Evolutionary conservation across 1,140 invertebrate genomes (phyloP).

Genomic region (Gonatopus flavifemur): DNA sequence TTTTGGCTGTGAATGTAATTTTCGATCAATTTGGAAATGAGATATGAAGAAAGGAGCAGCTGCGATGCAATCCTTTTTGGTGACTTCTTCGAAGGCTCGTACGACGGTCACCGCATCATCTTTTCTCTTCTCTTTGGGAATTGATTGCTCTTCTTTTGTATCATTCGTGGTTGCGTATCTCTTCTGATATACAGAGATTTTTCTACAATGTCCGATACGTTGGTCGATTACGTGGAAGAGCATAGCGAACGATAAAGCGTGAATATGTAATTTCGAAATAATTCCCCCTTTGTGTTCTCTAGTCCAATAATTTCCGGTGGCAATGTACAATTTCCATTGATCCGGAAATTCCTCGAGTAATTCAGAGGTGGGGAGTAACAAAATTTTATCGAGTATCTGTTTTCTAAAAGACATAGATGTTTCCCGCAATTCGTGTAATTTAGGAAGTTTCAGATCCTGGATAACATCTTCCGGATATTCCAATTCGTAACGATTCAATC

Average conservation of each 20-base stretch:
- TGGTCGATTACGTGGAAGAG: slow-evolving; percentile 64
- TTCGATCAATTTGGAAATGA: slow-evolving; percentile 66
- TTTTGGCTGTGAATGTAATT: slow-evolving; percentile 62
- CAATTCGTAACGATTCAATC: background rate
- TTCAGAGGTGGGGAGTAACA: slow-evolving; percentile 27
- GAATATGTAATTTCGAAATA: slow-evolving; percentile 60
- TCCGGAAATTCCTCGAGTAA: slow-evolving; percentile 57
- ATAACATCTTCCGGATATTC: too few species aligned
- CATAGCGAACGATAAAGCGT: slow-evolving; percentile 64
- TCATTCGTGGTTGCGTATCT: slow-evolving; percentile 18
- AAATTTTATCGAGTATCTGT: too few species aligned
- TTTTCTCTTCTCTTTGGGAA: background rate
- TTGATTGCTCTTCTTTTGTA: slow-evolving; percentile 3
- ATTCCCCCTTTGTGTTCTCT: slow-evolving; percentile 50
- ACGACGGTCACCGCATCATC: too few species aligned
- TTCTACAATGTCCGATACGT: slow-evolving; percentile 48
- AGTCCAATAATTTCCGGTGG: slow-evolving; percentile 69
- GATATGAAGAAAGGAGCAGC: slow-evolving; percentile 62
- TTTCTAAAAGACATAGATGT: too few species aligned
- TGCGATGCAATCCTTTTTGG: slow-evolving; percentile 62
- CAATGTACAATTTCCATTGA: slow-evolving; percentile 65
- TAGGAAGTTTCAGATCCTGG: background rate
- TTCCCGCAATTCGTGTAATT: background rate
- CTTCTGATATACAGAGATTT: slow-evolving; percentile 23
- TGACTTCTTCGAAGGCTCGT: slow-evolving; percentile 31